Percentiles rank a stretch among this genome's conserved stretches.
phyloP scores from a whole-genome alignment of 2,888 invertebrate genomes.

The Chloroclystis v-ata region DNA sequence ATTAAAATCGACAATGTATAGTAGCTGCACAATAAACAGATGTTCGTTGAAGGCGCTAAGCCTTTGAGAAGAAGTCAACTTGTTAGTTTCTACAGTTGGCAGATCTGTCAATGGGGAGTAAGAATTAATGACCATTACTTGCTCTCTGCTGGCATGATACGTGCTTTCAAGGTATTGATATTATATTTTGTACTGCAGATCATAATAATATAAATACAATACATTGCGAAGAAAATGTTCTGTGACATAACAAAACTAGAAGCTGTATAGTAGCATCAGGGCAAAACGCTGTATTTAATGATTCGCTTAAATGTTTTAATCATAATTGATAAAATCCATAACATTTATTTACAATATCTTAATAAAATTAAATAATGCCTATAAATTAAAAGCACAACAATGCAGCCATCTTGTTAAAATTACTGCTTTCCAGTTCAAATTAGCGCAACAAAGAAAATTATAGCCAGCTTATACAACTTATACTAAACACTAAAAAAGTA shows the following conservation, averaged over 20 bases:
- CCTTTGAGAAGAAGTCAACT: slow-evolving; percentile 11
- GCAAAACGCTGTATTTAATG: too few species aligned
- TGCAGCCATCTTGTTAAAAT: background rate
- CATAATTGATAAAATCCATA: too few species aligned
- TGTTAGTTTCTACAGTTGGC: background rate
- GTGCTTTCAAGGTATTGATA: background rate
- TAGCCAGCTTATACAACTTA: slow-evolving; percentile 40
- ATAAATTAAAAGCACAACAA: too few species aligned
- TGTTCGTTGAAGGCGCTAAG: slow-evolving; percentile 41
- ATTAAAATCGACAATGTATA: slow-evolving; percentile 66
- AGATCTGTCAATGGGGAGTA: background rate
- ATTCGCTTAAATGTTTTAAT: too few species aligned
- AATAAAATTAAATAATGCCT: too few species aligned
- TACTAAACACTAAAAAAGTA: slow-evolving; percentile 35
- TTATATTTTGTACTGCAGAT: too few species aligned
- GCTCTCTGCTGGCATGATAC: background rate
- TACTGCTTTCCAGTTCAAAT: background rate
- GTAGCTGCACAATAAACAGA: slow-evolving; percentile 46
- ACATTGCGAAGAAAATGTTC: too few species aligned
- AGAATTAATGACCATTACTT: background rate
- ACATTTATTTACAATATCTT: too few species aligned
- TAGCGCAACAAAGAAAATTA: background rate
- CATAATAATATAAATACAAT: too few species aligned
- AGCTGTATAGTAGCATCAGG: too few species aligned
- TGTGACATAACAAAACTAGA: too few species aligned